Conservation (phyloP, 1,140 invertebrate genomes). For the Bombus haemorrhoidalis region DNA sequence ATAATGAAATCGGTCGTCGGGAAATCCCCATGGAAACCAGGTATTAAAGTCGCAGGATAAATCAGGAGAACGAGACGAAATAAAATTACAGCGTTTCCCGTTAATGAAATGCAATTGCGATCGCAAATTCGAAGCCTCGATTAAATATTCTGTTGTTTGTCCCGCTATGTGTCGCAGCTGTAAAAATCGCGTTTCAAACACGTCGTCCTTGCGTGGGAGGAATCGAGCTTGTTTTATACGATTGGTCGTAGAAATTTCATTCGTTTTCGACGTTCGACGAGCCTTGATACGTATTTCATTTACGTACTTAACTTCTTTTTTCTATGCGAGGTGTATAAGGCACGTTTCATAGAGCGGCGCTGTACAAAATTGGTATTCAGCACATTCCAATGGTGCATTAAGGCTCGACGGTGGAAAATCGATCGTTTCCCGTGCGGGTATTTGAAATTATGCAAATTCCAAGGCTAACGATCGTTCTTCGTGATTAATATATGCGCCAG, state of each 20-base stretch:
- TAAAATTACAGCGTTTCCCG: conserved; percentile 22
- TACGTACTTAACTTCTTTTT: not conserved
- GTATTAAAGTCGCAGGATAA: conserved; percentile 41
- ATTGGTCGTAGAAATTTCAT: not conserved
- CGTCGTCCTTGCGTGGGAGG: not conserved
- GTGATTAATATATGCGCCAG: conserved; percentile 5
- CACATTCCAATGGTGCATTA: conserved; percentile 5
- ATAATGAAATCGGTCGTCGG: conserved; percentile 23
- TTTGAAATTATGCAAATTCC: conserved; percentile 49
- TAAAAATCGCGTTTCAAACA: not conserved
- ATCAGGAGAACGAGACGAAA: conserved; percentile 7
- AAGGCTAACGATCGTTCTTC: conserved; percentile 23
- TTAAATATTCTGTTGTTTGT: conserved; percentile 23
- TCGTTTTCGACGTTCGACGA: not conserved
- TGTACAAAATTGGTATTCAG: conserved; percentile 10
- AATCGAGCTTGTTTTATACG: not conserved
- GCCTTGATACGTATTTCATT: not conserved
- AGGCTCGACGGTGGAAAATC: conserved; percentile 29
- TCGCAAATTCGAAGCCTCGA: conserved; percentile 16
- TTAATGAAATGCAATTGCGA: conserved; percentile 23
- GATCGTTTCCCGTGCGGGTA: conserved; percentile 5
- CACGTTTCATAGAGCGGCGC: not conserved
- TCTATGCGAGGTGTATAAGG: not conserved
- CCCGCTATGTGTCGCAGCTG: too few relatives aligned
- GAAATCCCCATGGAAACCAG: not conserved